Evolutionary conservation across 2,113 vertebrate genomes (phyloP), one percentile per base, ranked within the genome.

Genomic region (Prionailurus viverrinus): DNA sequence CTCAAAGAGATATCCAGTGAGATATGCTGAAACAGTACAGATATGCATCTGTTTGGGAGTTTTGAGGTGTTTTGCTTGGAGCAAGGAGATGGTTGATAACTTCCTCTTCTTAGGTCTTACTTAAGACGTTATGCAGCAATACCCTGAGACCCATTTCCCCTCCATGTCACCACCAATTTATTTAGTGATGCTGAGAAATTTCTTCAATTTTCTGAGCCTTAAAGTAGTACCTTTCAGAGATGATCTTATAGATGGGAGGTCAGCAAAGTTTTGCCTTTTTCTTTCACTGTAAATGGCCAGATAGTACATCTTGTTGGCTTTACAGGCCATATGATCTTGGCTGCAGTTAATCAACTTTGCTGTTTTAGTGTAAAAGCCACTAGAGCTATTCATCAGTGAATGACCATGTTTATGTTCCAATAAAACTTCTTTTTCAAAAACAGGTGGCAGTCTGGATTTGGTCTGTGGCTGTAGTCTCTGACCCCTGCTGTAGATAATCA

Each of bases 371-470:
- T 63, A 71, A 94, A 83, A 93, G 7, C 11, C 15, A 63, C 58
- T 19, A 63, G 7, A 78, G n/a, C 29, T 58, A 95, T 87, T 87
- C 55, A 80, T 80, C 61, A 81, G 53, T 90, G 76, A 81, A 48
- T 36, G 16, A 18, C 11, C 33, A 31, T 27, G 16, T 61, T 45
- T 84, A 21, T 78, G 18, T 16, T 79, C 65, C 33, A 88, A 39
- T 53, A 80, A 71, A 68, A 86, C 27, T 89, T 94, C 63, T 83
- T 78, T 95, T 97, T 84, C 21, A 89, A 68, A 96, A 94, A 61
- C 9, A 91, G 27, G 27, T 88, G 48, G 9, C 25, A 12, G n/a
- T 45, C n/a, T 86, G 63, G 31, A 89, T 89, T 53, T 89, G 53
- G 39, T 9, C 31, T 39, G 4, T 7, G 16, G 21, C 33, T 68